A percentile compares a stretch with the other conserved stretches of the same genome.
Evolutionary conservation across 2,888 invertebrate genomes (phyloP).

Genomic region (Glomeris marginata): DNA sequence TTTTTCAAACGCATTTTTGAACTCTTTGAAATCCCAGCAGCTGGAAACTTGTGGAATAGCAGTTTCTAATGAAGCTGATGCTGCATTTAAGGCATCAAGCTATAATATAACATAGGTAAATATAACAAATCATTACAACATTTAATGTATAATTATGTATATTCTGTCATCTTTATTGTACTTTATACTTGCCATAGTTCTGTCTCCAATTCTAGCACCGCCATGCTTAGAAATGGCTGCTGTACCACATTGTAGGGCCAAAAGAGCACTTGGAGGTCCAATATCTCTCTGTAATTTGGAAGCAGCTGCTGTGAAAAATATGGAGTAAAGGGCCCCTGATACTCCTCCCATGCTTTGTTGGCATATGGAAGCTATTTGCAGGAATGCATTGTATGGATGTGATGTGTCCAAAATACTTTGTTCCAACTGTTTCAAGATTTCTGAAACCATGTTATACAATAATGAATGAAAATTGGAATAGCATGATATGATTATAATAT

Average conservation of each 20-base stretch:
- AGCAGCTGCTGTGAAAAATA: constrained; percentile 52
- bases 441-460: not conserved
- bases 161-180: too few species aligned
- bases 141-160: too few species aligned
- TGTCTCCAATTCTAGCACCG: constrained; percentile 53
- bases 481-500: too few species aligned
- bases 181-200: constrained; percentile 56
- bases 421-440: not conserved
- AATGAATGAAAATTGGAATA: not conserved
- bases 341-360: constrained; percentile 55
- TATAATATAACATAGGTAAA: not conserved
- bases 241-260: constrained; percentile 41
- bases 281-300: constrained; percentile 5
- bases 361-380: constrained; percentile 6
- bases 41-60: not conserved
- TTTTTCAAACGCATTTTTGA: too few species aligned
- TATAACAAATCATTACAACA: too few species aligned
- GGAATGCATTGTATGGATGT: constrained; percentile 8
- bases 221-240: constrained; percentile 50
- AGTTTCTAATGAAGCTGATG: not conserved
- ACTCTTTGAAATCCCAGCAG: not conserved
- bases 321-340: constrained; percentile 61
- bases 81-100: not conserved
- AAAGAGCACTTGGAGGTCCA: constrained; percentile 34
- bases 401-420: constrained; percentile 15